Conservation (phyloP, 2,797 vertebrate species). For the Australoheros facetus region DNA sequence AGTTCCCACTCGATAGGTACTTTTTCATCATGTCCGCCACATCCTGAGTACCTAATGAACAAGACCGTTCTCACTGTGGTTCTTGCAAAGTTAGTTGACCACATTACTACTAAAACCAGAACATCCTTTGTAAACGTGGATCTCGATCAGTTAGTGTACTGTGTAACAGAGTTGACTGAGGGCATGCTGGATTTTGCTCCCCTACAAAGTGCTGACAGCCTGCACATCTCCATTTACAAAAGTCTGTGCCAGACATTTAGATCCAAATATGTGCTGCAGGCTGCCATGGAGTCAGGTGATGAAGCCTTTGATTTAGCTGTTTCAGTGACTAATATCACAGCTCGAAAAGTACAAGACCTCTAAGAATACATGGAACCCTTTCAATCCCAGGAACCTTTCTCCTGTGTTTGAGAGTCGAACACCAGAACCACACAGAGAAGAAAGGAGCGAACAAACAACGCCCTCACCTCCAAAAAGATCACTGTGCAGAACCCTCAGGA, state of each 20-base stretch:
- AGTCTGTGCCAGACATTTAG: neutral
- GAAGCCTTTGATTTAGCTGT: neutral
- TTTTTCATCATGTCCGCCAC: accelerated
- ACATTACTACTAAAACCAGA: neutral
- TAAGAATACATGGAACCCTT: neutral
- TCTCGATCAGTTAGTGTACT: neutral
- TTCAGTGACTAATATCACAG: neutral
- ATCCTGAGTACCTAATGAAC: neutral
- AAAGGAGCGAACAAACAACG: neutral
- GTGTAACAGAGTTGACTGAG: neutral
- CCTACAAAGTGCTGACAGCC: neutral
- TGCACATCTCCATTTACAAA: neutral
- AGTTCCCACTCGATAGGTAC: too few species aligned
- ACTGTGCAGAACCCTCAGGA: too few species aligned
- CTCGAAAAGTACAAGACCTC: neutral
- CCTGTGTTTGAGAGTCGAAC: neutral
- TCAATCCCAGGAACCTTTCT: neutral
- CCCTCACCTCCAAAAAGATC: too few species aligned
- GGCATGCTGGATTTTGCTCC: accelerated
- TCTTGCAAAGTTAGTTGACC: neutral
- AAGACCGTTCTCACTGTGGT: neutral
- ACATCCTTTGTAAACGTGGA: neutral
- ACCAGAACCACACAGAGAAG: neutral
- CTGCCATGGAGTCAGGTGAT: neutral
- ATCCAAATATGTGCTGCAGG: neutral